Evolutionary conservation across 2,888 invertebrate genomes (phyloP), one percentile per base, ranked within the genome.

Genomic region (Archips xylosteana): DNA sequence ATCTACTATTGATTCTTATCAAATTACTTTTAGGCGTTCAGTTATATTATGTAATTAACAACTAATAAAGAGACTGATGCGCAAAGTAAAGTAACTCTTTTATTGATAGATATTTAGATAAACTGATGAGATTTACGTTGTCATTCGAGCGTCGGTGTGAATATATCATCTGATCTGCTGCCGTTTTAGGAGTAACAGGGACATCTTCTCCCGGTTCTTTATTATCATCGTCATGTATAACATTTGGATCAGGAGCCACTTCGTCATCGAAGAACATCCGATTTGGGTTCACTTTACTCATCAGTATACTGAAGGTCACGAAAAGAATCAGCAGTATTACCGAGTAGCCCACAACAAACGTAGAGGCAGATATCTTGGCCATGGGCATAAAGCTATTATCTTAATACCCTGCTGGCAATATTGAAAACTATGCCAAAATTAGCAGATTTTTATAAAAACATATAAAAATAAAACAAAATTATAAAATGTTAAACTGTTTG

Each of bases 201-300:
- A 49, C 49, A 5, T n/a, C n/a, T 3, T 49, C 49, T n/a, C 49
- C 49, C 6, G 4, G 4, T 54, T n/a, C 54, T 23, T 15, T 23
- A 15, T 2, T 8, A 0, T 54, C 23, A 12, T 4, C 49, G n/a
- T 15, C 49, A 51, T 0, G 15, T 12, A 3, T n/a, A 8, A 23
- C 15, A 2, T 15, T 6, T 9, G 54, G 8, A 13, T 42, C 62
- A 2, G 2, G 15, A 5, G 36, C 2, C 39, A 23, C 12, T 0
- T 32, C 39, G 3, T 39, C 12, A 1, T 65, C 12, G 39, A 69
- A 57, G 32, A 57, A 57, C 32, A 70, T n/a, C 0, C 76, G 79
- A 0, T 76, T 70, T 1, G 91, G 90, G 61, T 91, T 79, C 0
- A 91, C 80, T 0, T 71, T 81, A 0, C 49, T 80, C 81, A 91